Conservation (phyloP, 2,797 vertebrate genomes). For the Champsocephalus esox region DNA sequence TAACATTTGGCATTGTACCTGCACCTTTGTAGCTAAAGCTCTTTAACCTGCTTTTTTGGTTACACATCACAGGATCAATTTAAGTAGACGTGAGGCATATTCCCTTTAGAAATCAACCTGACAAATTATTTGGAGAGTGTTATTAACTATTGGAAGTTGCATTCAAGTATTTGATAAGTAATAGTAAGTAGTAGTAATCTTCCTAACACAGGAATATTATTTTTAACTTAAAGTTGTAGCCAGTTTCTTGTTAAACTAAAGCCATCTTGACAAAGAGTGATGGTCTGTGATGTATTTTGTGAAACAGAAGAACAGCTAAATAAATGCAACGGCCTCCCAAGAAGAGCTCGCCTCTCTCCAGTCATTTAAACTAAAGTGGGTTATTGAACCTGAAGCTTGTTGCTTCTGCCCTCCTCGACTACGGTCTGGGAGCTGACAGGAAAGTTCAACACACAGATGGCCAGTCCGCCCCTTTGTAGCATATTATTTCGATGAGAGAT, state of each 20-base stretch:
- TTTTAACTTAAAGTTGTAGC: not conserved
- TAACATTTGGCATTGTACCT: not conserved
- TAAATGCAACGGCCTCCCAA: too few relatives aligned
- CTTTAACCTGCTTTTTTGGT: not conserved
- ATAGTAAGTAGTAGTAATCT: too few relatives aligned
- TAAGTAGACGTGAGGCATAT: not conserved
- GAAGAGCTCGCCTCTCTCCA: too few relatives aligned
- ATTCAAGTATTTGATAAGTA: not conserved
- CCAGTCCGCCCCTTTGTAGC: too few relatives aligned
- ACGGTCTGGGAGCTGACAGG: too few relatives aligned
- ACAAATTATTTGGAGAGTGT: not conserved
- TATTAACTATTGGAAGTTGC: not conserved
- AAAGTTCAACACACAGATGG: too few relatives aligned
- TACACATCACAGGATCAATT: not conserved
- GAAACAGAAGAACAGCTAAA: too few relatives aligned
- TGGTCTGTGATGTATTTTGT: too few relatives aligned
- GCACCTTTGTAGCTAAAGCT: not conserved
- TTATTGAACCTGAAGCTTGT: too few relatives aligned
- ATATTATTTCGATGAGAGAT: too few relatives aligned
- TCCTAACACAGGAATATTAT: not conserved
- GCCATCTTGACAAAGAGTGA: not conserved
- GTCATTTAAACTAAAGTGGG: too few relatives aligned
- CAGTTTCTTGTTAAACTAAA: slow-evolving; percentile 3
- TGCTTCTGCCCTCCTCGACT: too few relatives aligned
- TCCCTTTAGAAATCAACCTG: not conserved